A percentile compares a stretch with the other conserved stretches of the same genome.
Conservation (phyloP, 2,113 vertebrate genomes). For the Puffinus mauretanicus region DNA sequence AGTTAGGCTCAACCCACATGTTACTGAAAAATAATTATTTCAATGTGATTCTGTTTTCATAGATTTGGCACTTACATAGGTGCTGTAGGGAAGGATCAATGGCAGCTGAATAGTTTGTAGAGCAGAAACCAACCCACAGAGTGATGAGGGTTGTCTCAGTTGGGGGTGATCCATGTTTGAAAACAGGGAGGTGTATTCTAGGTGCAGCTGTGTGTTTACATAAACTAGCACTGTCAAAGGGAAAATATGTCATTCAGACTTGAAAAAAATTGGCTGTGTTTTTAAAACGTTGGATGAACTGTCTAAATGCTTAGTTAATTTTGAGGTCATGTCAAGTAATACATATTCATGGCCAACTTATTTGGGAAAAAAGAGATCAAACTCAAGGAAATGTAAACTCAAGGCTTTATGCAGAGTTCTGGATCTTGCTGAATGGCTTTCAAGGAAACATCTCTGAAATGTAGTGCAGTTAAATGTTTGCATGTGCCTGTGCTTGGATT, state of each 20-base stretch:
- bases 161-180: not conserved
- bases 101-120: not conserved
- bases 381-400: not conserved
- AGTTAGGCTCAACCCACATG: not conserved
- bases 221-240: not conserved
- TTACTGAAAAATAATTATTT: not conserved
- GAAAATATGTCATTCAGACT: not conserved
- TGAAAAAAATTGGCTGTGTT: not conserved
- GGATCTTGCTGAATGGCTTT: not conserved
- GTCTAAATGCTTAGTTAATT: not conserved
- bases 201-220: not conserved
- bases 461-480: not conserved
- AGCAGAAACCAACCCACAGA: not conserved
- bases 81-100: not conserved
- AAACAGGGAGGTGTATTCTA: not conserved
- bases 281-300: not conserved
- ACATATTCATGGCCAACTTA: not conserved
- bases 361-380: not conserved
- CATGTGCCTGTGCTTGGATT: not conserved
- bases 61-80: not conserved
- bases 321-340: not conserved
- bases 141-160: not conserved
- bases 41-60: not conserved
- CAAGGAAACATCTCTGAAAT: not conserved
- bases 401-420: not conserved